phyloP scores from a whole-genome alignment of 1,140 invertebrate species.

The Goniozus legneri region DNA sequence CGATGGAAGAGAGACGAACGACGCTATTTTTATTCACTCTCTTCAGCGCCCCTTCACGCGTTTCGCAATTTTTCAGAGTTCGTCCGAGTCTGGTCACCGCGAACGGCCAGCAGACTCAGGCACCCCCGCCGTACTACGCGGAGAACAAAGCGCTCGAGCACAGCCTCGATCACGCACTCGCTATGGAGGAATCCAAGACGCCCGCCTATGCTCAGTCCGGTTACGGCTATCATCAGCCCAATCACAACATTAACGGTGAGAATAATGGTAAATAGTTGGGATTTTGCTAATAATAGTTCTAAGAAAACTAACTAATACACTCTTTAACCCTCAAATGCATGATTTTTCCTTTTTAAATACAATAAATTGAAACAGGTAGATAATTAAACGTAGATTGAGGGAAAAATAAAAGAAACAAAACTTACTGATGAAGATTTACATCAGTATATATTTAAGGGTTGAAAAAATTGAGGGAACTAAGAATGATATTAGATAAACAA shows the following conservation, averaged over 20 bases:
- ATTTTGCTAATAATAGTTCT: constrained; percentile 8
- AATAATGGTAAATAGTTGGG: constrained; percentile 53
- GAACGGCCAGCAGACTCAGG: constrained; percentile 68
- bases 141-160: constrained; percentile 89
- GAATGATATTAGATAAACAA: no score
- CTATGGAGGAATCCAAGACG: constrained; percentile 78
- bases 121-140: constrained; percentile 79
- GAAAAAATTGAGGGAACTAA: no score
- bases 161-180: constrained; percentile 75
- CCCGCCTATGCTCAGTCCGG: constrained; percentile 79
- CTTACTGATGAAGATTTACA: no score
- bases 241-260: constrained; percentile 68
- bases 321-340: no score
- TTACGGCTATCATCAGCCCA: constrained; percentile 73
- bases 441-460: no score
- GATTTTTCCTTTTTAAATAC: no score
- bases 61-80: constrained; percentile 54
- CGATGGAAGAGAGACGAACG: no score
- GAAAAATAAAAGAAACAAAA: no score
- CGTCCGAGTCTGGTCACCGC: constrained; percentile 72
- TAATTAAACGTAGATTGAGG: no score
- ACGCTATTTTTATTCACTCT: no score
- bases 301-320: background rate
- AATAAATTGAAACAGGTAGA: no score
- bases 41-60: no score